phyloP scores from a whole-genome alignment of 2,797 vertebrate species.

The Tauraco hartlaubi region DNA sequence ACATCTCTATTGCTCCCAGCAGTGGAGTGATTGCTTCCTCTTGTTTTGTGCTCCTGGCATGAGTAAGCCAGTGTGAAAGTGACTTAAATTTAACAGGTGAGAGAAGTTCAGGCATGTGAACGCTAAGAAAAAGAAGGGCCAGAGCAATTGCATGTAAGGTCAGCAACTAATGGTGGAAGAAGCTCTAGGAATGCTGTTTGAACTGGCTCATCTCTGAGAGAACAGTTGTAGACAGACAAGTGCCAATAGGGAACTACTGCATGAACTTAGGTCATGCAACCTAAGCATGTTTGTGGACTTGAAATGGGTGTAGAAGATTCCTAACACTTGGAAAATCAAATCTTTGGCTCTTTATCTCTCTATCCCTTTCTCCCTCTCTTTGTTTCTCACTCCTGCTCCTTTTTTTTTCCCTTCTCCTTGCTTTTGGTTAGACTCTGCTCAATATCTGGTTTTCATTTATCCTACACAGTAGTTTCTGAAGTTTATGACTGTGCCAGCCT shows the following conservation, averaged over 20 bases:
- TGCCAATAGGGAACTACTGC: rapidly evolving
- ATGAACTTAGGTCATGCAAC: too few relatives aligned
- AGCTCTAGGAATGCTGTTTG: background rate
- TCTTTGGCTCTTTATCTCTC: background rate
- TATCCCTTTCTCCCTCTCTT: background rate
- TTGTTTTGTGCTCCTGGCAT: background rate
- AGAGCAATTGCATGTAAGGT: background rate
- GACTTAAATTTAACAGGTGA: background rate
- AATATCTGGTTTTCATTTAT: background rate
- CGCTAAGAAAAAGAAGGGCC: background rate
- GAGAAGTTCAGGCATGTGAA: background rate
- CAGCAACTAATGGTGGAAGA: background rate
- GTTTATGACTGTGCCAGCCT: background rate
- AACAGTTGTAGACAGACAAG: background rate
- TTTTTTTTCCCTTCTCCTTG: rapidly evolving
- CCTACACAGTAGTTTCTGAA: background rate
- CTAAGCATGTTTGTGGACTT: background rate
- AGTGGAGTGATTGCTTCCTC: background rate
- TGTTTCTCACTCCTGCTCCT: background rate
- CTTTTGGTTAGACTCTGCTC: background rate
- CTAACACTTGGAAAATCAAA: background rate
- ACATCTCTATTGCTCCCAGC: background rate
- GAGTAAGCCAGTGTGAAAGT: background rate
- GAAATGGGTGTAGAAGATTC: background rate
- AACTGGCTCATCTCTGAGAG: background rate